A percentile compares a stretch with the other conserved stretches of the same genome.
Conservation (phyloP, 2,888 invertebrate species). For the Drepana falcataria region DNA sequence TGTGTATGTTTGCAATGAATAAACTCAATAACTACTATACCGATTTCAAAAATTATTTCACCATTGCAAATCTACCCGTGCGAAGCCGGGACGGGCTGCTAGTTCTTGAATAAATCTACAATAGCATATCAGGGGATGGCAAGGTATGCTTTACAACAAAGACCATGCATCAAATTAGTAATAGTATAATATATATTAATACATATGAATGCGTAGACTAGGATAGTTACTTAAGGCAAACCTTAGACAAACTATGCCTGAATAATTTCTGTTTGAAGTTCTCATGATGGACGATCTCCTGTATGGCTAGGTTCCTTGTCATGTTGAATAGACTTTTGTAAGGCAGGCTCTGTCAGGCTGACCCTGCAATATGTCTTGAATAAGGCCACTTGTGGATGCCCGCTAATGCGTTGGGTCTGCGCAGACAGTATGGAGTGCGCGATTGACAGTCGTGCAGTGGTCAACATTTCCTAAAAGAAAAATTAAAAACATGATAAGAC, state of each 20-base stretch:
- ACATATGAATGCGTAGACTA: too few relatives aligned
- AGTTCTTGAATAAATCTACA: too few relatives aligned
- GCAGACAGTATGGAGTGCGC: slow-evolving; percentile 20
- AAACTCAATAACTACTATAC: too few relatives aligned
- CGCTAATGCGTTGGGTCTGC: slow-evolving; percentile 23
- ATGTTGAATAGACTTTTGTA: not conserved
- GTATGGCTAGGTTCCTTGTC: not conserved
- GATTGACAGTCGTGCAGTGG: slow-evolving; percentile 18
- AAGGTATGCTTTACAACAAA: too few relatives aligned
- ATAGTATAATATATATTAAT: too few relatives aligned
- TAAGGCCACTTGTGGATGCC: slow-evolving; percentile 39
- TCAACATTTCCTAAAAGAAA: slow-evolving; percentile 14
- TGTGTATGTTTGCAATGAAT: too few relatives aligned
- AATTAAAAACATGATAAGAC: not conserved
- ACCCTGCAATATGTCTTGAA: slow-evolving; percentile 32
- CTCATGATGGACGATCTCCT: not conserved
- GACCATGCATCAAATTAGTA: too few relatives aligned
- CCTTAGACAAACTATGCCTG: not conserved
- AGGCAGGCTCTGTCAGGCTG: slow-evolving; percentile 14
- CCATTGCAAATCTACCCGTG: too few relatives aligned
- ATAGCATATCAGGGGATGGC: too few relatives aligned
- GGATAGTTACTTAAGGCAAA: too few relatives aligned
- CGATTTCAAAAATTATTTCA: too few relatives aligned
- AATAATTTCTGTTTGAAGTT: not conserved
- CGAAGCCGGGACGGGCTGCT: too few relatives aligned